Evolutionary conservation across 2,888 invertebrate species (phyloP).

Genomic region (Anticlea derivata): DNA sequence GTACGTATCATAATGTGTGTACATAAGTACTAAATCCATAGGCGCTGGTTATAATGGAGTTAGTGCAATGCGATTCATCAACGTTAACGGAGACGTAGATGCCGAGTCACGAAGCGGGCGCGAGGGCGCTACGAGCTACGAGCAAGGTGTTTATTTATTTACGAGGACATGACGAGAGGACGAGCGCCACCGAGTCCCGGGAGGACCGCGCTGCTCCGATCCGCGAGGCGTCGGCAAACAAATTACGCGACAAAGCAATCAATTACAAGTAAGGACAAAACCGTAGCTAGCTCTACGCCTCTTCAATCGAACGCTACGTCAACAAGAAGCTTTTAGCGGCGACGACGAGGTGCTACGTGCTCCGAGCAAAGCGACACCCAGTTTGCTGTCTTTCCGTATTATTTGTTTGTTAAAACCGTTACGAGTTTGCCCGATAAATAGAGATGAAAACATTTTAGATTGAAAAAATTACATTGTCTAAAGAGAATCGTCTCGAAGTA

Average conservation of each 20-base stretch:
- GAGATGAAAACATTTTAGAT: slow-evolving; percentile 61
- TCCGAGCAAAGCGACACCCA: slow-evolving; percentile 52
- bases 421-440: slow-evolving; percentile 47
- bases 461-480: slow-evolving; percentile 71
- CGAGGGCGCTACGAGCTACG: slow-evolving; percentile 34
- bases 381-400: slow-evolving; percentile 53
- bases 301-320: slow-evolving; percentile 80
- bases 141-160: slow-evolving; percentile 73
- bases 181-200: slow-evolving; percentile 65
- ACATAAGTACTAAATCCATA: neutral
- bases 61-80: slow-evolving; percentile 53
- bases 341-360: slow-evolving; percentile 66
- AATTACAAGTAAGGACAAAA: slow-evolving; percentile 80
- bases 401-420: slow-evolving; percentile 58
- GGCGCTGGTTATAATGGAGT: slow-evolving; percentile 22
- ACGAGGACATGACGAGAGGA: slow-evolving; percentile 71
- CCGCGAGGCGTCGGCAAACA: slow-evolving; percentile 69
- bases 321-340: slow-evolving; percentile 81
- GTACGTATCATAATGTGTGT: too few relatives aligned
- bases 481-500: slow-evolving; percentile 68
- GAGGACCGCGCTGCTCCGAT: slow-evolving; percentile 64
- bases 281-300: slow-evolving; percentile 62
- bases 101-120: slow-evolving; percentile 56
- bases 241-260: slow-evolving; percentile 84
- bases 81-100: slow-evolving; percentile 49